A percentile compares a stretch with the other conserved stretches of the same genome.
phyloP scores from a whole-genome alignment of 2,113 vertebrate species.

The Semnornis frantzii region DNA sequence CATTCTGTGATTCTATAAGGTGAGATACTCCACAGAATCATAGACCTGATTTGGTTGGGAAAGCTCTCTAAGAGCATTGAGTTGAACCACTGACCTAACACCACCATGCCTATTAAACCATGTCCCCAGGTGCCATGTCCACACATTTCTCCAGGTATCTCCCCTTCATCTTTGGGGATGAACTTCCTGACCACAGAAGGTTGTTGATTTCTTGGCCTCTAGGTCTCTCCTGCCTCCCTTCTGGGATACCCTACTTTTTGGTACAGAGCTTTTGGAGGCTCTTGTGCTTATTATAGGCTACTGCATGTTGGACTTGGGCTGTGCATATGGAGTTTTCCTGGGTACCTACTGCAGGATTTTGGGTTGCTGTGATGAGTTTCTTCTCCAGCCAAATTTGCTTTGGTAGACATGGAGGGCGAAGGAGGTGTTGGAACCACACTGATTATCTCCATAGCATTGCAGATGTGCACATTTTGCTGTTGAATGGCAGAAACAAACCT shows the following conservation, averaged over 20 bases:
- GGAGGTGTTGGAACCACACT: not conserved
- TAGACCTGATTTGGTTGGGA: no score
- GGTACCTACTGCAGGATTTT: not conserved
- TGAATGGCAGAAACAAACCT: not conserved
- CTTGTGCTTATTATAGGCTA: not conserved
- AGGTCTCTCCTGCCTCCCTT: not conserved
- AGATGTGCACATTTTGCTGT: not conserved
- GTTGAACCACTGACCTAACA: no score
- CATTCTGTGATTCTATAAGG: not conserved
- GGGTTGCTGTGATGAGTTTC: not conserved
- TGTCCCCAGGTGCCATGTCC: no score
- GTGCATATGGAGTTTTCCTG: not conserved
- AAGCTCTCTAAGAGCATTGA: no score
- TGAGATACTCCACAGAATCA: not conserved
- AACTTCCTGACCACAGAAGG: accelerated
- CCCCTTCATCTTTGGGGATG: not conserved
- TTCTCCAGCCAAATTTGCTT: not conserved
- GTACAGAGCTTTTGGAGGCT: not conserved
- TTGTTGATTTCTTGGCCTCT: not conserved
- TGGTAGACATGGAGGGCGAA: accelerated
- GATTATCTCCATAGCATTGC: not conserved
- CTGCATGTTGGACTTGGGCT: accelerated
- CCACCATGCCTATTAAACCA: no score
- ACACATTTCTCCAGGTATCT: not conserved
- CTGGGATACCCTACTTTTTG: not conserved